phyloP scores from a whole-genome alignment of 2,113 vertebrate species.

The Castor canadensis region DNA sequence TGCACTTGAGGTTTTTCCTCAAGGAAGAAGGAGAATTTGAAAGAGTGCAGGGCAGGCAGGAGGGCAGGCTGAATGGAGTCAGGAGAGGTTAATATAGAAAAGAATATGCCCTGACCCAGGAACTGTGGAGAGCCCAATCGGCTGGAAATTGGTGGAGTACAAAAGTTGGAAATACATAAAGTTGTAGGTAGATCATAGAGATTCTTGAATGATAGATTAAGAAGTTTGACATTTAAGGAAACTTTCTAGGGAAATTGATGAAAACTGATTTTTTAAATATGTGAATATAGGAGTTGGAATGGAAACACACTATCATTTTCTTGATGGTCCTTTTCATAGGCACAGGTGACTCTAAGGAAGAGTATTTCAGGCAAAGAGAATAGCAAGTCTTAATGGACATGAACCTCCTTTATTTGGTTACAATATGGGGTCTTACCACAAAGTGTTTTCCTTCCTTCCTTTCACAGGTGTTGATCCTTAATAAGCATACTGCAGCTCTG shows the following conservation, averaged over 20 bases:
- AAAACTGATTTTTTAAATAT: not conserved
- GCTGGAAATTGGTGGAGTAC: not conserved
- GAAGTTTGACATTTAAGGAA: no score
- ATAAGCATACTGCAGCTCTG: not conserved
- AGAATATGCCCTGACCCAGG: not conserved
- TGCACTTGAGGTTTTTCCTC: not conserved
- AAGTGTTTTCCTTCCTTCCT: not conserved
- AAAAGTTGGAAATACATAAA: conserved; percentile 10
- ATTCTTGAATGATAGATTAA: not conserved
- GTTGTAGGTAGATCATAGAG: not conserved
- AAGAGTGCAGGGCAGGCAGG: not conserved
- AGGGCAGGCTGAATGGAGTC: not conserved
- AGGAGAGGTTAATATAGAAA: not conserved
- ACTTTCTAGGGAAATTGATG: conserved; percentile 6
- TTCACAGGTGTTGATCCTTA: not conserved
- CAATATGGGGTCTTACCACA: not conserved
- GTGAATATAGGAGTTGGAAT: not conserved
- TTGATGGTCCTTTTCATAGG: not conserved
- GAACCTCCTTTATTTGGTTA: not conserved
- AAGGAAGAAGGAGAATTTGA: not conserved
- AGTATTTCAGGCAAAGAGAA: not conserved
- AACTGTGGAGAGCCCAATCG: not conserved
- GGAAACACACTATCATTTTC: not conserved
- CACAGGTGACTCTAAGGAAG: not conserved
- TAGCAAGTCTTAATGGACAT: not conserved